phyloP scores from a whole-genome alignment of 2,888 invertebrate species.

The Patella pellucida region DNA sequence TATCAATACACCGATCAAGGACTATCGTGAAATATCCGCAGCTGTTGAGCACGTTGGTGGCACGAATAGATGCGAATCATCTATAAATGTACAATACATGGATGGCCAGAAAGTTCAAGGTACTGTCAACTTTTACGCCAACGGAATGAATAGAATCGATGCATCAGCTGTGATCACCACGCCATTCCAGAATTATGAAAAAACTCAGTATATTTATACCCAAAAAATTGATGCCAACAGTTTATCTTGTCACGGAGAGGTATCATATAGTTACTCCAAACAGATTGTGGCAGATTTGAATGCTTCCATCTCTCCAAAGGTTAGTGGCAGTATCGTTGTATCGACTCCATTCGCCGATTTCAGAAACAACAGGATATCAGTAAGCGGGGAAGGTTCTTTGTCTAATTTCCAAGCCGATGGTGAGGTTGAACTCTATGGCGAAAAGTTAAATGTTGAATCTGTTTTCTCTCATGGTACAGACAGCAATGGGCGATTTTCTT shows the following conservation, averaged over 20 bases:
- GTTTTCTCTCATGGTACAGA: not conserved
- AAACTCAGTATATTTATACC: not conserved
- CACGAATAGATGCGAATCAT: constrained; percentile 32
- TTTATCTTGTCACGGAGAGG: constrained; percentile 6
- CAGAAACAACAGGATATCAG: constrained; percentile 16
- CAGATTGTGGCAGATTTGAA: constrained; percentile 18
- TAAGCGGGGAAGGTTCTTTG: constrained; percentile 27
- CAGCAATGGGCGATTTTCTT: constrained; percentile 4
- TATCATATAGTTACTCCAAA: constrained; percentile 14
- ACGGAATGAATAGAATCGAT: constrained; percentile 14
- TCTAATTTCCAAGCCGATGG: constrained; percentile 27
- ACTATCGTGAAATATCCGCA: constrained; percentile 18
- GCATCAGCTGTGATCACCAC: constrained; percentile 15
- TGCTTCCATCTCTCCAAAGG: constrained; percentile 8
- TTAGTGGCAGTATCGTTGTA: constrained; percentile 24
- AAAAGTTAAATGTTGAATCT: constrained; percentile 32
- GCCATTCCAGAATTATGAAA: constrained; percentile 10
- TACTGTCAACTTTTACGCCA: constrained; percentile 21
- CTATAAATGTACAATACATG: constrained; percentile 33
- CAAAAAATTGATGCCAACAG: constrained; percentile 9
- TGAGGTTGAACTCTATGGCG: constrained; percentile 28
- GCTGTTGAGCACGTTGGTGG: constrained; percentile 30
- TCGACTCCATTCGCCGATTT: constrained; percentile 22
- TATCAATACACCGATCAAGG: constrained; percentile 24
- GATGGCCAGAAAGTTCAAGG: constrained; percentile 31